phyloP scores from a whole-genome alignment of 2,888 invertebrate species.

The Eupithecia tripunctaria region DNA sequence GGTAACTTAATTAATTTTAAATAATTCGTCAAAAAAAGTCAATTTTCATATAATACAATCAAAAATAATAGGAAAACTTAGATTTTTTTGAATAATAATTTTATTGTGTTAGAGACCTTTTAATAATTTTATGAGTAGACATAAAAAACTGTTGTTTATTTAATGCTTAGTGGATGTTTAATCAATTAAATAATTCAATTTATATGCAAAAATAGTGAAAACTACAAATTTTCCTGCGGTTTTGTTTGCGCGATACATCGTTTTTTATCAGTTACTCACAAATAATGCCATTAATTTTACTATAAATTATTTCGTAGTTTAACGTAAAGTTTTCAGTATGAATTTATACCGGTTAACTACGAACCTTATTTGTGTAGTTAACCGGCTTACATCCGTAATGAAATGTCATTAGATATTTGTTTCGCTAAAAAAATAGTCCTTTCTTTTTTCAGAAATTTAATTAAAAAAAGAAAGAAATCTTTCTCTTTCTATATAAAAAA shows the following conservation, averaged over 20 bases:
- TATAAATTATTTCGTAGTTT: too few relatives aligned
- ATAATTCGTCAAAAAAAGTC: not conserved
- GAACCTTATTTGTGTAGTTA: too few relatives aligned
- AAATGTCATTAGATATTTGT: too few relatives aligned
- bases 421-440: too few relatives aligned
- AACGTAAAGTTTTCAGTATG: too few relatives aligned
- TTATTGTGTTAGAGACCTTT: not conserved
- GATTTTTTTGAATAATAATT: not conserved
- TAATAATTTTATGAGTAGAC: not conserved
- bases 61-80: not conserved
- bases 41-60: not conserved
- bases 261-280: not conserved
- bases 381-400: too few relatives aligned
- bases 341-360: too few relatives aligned
- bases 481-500: too few relatives aligned
- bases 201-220: not conserved
- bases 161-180: not conserved
- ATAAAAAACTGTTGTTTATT: not conserved
- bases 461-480: too few relatives aligned
- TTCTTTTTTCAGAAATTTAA: too few relatives aligned
- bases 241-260: not conserved
- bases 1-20: not conserved
- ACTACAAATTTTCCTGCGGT: too few relatives aligned
- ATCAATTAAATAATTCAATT: not conserved
- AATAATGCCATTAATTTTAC: too few relatives aligned